phyloP scores from a whole-genome alignment of 1,140 invertebrate genomes.

The Vollenhovia emeryi region DNA sequence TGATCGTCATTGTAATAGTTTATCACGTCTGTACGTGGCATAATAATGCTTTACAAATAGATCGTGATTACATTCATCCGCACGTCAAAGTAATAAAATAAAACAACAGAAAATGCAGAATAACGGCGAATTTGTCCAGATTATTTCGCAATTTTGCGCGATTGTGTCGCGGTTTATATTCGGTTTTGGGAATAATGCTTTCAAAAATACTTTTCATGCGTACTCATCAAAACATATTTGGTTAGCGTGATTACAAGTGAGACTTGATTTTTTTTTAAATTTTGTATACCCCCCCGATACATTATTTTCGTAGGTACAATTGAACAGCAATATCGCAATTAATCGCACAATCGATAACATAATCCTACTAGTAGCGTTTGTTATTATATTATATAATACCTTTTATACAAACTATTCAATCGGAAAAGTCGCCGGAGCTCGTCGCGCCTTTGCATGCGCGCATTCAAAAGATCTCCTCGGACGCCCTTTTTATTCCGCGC shows the following conservation, averaged over 20 bases:
- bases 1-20: not conserved
- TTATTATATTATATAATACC: too few relatives aligned
- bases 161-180: not conserved
- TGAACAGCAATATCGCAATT: not conserved
- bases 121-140: not conserved
- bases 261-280: not conserved
- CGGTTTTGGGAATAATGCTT: not conserved
- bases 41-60: constrained; percentile 13
- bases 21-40: not conserved
- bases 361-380: not conserved
- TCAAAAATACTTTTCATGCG: constrained; percentile 2
- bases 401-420: not conserved
- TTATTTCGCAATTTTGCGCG: not conserved
- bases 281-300: not conserved
- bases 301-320: not conserved
- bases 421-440: constrained; percentile 35
- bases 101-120: constrained; percentile 20
- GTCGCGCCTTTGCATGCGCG: not conserved
- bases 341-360: not conserved
- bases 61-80: constrained; percentile 24
- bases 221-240: not conserved
- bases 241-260: not conserved
- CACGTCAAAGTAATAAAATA: not conserved
- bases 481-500: constrained; percentile 41
- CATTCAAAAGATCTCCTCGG: constrained; percentile 7